phyloP scores from a whole-genome alignment of 2,888 invertebrate species.

The Trissoscelio sp. region DNA sequence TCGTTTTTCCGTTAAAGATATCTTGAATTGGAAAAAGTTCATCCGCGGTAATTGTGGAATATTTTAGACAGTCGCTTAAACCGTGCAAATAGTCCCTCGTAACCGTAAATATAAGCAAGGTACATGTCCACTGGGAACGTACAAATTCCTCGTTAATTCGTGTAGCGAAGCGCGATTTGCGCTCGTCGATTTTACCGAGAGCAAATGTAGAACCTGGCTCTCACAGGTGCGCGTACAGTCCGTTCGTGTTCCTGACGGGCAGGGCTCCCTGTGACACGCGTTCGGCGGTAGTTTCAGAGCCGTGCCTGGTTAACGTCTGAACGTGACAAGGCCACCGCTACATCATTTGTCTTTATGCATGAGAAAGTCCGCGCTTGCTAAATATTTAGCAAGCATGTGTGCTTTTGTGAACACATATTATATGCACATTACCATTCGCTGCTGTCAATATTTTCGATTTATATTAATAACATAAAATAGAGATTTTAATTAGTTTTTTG shows the following conservation, averaged over 20 bases:
- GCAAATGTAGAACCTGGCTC: slow-evolving; percentile 61
- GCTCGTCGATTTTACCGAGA: slow-evolving; percentile 67
- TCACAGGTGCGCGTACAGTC: slow-evolving; percentile 70
- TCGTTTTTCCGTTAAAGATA: slow-evolving; percentile 30
- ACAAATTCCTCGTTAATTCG: slow-evolving; percentile 69
- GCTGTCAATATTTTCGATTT: slow-evolving; percentile 54
- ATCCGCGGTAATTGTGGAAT: slow-evolving; percentile 44
- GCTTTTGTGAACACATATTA: slow-evolving; percentile 55
- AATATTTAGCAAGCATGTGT: slow-evolving; percentile 65
- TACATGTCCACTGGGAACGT: slow-evolving; percentile 61
- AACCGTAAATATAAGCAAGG: slow-evolving; percentile 66
- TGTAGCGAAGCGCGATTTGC: slow-evolving; percentile 68
- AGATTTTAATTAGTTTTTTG: slow-evolving; percentile 34
- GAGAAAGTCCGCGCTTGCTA: slow-evolving; percentile 75
- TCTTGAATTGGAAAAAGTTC: slow-evolving; percentile 26
- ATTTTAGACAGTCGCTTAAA: slow-evolving; percentile 55
- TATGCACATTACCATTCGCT: slow-evolving; percentile 42
- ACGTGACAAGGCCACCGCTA: slow-evolving; percentile 78
- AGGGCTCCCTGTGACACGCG: slow-evolving; percentile 76
- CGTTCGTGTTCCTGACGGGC: slow-evolving; percentile 78
- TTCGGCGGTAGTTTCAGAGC: slow-evolving; percentile 70
- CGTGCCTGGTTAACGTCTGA: slow-evolving; percentile 77
- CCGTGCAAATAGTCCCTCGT: slow-evolving; percentile 58
- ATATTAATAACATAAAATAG: slow-evolving; percentile 28
- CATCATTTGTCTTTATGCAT: slow-evolving; percentile 79